A percentile compares a stretch with the other conserved stretches of the same genome.
Evolutionary conservation across 2,113 vertebrate species (phyloP).

Genomic region (Plectropomus leopardus): DNA sequence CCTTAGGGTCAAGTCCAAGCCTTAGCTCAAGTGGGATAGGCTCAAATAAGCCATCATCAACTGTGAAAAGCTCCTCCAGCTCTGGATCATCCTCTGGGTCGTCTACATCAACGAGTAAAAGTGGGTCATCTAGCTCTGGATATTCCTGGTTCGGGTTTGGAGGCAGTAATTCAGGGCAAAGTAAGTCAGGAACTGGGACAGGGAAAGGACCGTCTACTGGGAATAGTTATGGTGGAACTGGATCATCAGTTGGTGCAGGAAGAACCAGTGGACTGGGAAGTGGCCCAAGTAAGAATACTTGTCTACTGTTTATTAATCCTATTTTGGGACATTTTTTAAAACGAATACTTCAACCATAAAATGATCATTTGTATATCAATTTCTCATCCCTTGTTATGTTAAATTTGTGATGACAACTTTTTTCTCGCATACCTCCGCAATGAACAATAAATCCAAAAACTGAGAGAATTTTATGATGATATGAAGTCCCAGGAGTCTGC

Average conservation of each 20-base stretch:
- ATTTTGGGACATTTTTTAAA: not conserved
- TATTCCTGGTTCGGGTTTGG: slow-evolving; percentile 7
- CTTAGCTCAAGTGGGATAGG: not conserved
- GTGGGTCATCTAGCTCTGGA: not conserved
- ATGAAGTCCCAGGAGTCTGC: too few species aligned
- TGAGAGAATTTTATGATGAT: too few species aligned
- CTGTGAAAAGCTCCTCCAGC: slow-evolving; percentile 6
- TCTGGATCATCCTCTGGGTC: slow-evolving; percentile 33
- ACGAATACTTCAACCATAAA: too few species aligned
- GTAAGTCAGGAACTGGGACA: slow-evolving; percentile 57
- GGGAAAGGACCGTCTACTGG: slow-evolving; percentile 54
- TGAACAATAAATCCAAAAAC: too few species aligned
- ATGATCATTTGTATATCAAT: too few species aligned
- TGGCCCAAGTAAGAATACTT: slow-evolving; percentile 55
- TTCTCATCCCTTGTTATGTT: too few species aligned
- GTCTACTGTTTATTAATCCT: not conserved
- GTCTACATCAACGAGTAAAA: slow-evolving; percentile 18
- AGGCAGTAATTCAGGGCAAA: slow-evolving; percentile 58
- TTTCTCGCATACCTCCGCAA: too few species aligned
- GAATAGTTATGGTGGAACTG: slow-evolving; percentile 38
- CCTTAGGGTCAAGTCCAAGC: slow-evolving; percentile 10
- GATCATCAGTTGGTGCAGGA: slow-evolving; percentile 53
- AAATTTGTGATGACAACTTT: too few species aligned
- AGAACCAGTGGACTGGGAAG: slow-evolving; percentile 18
- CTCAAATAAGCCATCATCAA: slow-evolving; percentile 41